Base-by-base conservation (phyloP, 2,888 invertebrate genomes). In the Eupeodes luniger region DNA sequence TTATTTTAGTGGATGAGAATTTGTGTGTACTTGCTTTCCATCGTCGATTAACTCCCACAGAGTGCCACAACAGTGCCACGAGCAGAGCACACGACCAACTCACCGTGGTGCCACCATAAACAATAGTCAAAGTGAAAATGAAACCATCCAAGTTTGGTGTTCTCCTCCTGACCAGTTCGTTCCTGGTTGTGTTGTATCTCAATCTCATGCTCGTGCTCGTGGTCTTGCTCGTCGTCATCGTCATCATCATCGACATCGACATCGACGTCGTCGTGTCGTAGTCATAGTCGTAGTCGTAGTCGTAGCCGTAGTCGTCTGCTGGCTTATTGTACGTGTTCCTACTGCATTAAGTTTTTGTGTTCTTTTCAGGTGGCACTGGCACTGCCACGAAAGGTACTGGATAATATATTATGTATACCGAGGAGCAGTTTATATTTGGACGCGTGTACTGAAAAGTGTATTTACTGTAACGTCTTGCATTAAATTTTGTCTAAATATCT, bases 341-440 rank as follows among this genome's bases (percentile, higher is more conserved):
- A 59, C 47, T 72, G 72, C 88, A 74, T 85, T 75, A 75, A 81
- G 67, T 81, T 83, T 64, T 64, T 36, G 67, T 47, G 80, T 47
- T 86, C 80, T 66, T 80, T 84, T 88, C 88, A 88, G 88, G 88
- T 88, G 85, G 81, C 77, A 72, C 80, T 62, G 40, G 62, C 51
- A 67, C 67, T 69, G 53, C 16, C 40, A 78, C 81, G 34, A 59
- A 59, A 78, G 88, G 88, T 85, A 88, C 88, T 85, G 81, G 85
- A 88, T 88, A 88, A 88, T 85, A 85, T 88, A 85, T 85, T 88
- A 88, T 88, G 88, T 88, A 85, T 85, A 78, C 81, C 75, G 85
- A 66, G 81, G 67, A 88, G 78, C 88, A 88, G 88, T 88, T 88
- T 88, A 88, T 88, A 88, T 88, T 88, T 88, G 88, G 88, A 88